These are phyloP conservation scores for Campylomormyrus tamandua DNA, from an alignment of 2,113 vertebrate genomes.

Conservation along the genomic window DNA sequence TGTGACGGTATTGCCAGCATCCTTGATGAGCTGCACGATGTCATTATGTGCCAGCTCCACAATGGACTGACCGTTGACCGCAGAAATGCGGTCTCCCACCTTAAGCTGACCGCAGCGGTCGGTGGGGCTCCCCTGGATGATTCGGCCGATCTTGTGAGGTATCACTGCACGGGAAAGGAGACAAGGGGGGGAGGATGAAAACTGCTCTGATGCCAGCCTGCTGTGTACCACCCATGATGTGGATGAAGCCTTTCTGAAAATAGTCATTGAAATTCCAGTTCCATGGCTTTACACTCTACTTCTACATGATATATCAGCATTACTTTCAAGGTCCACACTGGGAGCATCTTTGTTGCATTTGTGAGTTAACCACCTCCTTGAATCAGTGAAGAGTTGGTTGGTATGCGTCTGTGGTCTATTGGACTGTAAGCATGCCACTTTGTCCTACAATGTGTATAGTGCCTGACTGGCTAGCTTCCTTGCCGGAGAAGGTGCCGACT, in stretches of 20 bases:
- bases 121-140: constrained; percentile 90
- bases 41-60: constrained; percentile 86
- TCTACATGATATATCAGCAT: neutral
- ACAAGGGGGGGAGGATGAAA: neutral
- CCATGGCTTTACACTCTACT: neutral
- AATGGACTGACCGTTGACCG: constrained; percentile 85
- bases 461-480: neutral
- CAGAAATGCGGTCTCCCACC: constrained; percentile 90
- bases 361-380: neutral
- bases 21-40: constrained; percentile 95
- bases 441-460: neutral
- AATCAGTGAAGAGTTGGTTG: neutral
- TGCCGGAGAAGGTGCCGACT: neutral
- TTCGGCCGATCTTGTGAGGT: constrained; percentile 94
- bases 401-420: neutral
- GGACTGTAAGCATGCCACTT: neutral
- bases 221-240: neutral
- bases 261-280: neutral
- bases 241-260: neutral
- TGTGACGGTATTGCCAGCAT: constrained; percentile 80
- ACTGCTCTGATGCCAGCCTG: neutral
- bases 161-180: constrained; percentile 64
- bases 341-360: neutral
- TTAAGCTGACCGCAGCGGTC: constrained; percentile 84
- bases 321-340: neutral